phyloP scores from a whole-genome alignment of 2,113 vertebrate genomes.

The Micronycteris hirsuta region DNA sequence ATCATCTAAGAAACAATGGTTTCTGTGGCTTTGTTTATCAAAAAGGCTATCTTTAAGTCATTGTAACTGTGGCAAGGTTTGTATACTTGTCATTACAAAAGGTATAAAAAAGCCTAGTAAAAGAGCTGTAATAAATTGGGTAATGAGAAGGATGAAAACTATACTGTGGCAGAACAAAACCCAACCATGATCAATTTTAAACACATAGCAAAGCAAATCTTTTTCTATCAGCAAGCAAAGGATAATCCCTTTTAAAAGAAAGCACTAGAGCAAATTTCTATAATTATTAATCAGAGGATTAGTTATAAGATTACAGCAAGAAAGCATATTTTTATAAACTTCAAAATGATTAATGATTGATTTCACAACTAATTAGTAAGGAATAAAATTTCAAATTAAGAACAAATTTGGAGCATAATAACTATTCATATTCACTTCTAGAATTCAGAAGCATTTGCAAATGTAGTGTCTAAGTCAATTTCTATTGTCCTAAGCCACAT shows the following conservation, averaged over 20 bases:
- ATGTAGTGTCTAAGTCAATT: constrained; percentile 56
- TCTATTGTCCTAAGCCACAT: constrained; percentile 49
- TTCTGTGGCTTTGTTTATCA: background rate
- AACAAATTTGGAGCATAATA: constrained; percentile 68
- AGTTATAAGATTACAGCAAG: constrained; percentile 99
- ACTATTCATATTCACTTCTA: constrained; percentile 55
- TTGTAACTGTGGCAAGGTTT: constrained; percentile 12
- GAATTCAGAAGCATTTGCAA: constrained; percentile 69
- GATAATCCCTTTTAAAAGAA: constrained; percentile 54
- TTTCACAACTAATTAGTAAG: constrained; percentile 87
- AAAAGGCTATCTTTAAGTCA: constrained; percentile 15
- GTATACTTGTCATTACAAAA: constrained; percentile 26
- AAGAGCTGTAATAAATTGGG: background rate
- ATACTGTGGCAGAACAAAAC: constrained; percentile 49
- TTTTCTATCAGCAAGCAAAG: constrained; percentile 75
- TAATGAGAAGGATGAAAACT: constrained; percentile 50
- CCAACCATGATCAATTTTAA: constrained; percentile 45
- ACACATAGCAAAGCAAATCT: constrained; percentile 74
- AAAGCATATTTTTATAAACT: constrained; percentile 82
- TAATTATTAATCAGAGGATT: constrained; percentile 87
- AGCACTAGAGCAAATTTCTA: constrained; percentile 74
- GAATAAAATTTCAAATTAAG: constrained; percentile 80
- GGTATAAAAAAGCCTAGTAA: constrained; percentile 16
- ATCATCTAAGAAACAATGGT: constrained; percentile 35
- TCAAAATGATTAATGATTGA: constrained; percentile 83